A percentile compares a stretch with the other conserved stretches of the same genome.
Evolutionary conservation across 2,888 invertebrate species (phyloP).

Genomic region (Nycteola revayana): DNA sequence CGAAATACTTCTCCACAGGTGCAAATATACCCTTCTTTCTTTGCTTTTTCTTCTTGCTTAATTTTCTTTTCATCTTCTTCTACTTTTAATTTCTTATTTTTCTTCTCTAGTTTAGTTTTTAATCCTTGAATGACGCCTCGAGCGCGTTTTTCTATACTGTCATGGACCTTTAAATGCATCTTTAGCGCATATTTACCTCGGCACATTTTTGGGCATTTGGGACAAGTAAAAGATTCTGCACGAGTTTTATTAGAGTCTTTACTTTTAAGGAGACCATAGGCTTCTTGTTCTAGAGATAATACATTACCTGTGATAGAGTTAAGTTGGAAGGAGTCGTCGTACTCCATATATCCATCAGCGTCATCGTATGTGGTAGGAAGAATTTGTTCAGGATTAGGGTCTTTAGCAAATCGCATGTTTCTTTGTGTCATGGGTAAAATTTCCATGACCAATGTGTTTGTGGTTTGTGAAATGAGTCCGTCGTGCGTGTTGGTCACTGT

Average conservation of each 20-base stretch:
- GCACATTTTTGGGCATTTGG: constrained; percentile 58
- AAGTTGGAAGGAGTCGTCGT: constrained; percentile 57
- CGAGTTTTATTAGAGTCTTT: constrained; percentile 13
- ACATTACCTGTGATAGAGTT: constrained; percentile 73
- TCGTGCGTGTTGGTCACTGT: constrained; percentile 56
- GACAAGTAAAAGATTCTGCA: constrained; percentile 30
- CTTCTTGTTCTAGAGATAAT: constrained; percentile 66
- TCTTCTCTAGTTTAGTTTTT: constrained; percentile 48
- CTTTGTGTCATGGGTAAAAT: constrained; percentile 51
- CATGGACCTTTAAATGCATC: constrained; percentile 57
- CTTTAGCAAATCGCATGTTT: constrained; percentile 35
- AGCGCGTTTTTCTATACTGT: constrained; percentile 55
- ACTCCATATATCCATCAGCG: constrained; percentile 33
- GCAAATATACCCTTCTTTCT: constrained; percentile 63
- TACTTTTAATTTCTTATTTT: constrained; percentile 36
- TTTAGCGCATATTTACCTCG: constrained; percentile 32
- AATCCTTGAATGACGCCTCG: constrained; percentile 48
- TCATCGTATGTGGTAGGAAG: constrained; percentile 48
- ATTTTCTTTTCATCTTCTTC: constrained; percentile 17
- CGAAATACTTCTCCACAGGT: constrained; percentile 63
- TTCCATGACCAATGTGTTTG: constrained; percentile 67
- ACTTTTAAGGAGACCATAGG: constrained; percentile 56
- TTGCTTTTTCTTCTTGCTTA: constrained; percentile 23
- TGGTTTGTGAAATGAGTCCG: constrained; percentile 58
- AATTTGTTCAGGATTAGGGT: constrained; percentile 63